Evolutionary conservation across 2,888 invertebrate genomes (phyloP).

Genomic region (Gryllus longicercus): DNA sequence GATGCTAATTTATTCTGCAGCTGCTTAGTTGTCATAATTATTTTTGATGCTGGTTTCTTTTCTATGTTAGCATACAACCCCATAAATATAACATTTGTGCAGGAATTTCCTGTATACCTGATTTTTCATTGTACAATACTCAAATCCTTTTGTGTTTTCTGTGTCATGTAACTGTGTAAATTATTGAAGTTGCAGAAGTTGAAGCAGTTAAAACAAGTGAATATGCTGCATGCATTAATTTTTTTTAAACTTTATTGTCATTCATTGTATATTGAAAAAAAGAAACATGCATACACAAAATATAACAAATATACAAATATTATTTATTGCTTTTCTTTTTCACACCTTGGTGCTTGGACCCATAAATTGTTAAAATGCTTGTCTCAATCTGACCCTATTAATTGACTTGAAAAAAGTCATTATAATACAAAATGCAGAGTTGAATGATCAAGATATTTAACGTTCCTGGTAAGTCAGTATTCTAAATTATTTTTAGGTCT

Average conservation of each 20-base stretch:
- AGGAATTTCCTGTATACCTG: too few relatives aligned
- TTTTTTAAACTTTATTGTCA: conserved; percentile 18
- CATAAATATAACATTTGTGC: too few relatives aligned
- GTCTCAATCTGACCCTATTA: background rate
- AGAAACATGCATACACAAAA: conserved; percentile 27
- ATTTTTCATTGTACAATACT: too few relatives aligned
- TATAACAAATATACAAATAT: conserved; percentile 30
- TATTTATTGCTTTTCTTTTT: conserved; percentile 27
- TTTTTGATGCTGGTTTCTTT: too few relatives aligned
- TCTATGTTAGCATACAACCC: too few relatives aligned
- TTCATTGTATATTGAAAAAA: conserved; percentile 18
- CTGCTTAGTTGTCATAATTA: too few relatives aligned
- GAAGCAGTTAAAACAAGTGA: too few relatives aligned
- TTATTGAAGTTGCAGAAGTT: too few relatives aligned
- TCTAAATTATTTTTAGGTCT: conserved; percentile 53
- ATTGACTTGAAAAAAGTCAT: conserved; percentile 25
- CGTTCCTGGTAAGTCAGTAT: conserved; percentile 26
- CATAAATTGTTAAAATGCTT: conserved; percentile 21
- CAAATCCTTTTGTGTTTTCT: too few relatives aligned
- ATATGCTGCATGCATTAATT: conserved; percentile 18
- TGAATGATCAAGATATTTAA: background rate
- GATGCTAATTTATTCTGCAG: too few relatives aligned
- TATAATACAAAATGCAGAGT: background rate
- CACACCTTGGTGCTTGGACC: conserved; percentile 27
- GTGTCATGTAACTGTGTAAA: too few relatives aligned